Conservation (phyloP, 53 echinoderm and acorn worm species). For the Luidia sarsii region DNA sequence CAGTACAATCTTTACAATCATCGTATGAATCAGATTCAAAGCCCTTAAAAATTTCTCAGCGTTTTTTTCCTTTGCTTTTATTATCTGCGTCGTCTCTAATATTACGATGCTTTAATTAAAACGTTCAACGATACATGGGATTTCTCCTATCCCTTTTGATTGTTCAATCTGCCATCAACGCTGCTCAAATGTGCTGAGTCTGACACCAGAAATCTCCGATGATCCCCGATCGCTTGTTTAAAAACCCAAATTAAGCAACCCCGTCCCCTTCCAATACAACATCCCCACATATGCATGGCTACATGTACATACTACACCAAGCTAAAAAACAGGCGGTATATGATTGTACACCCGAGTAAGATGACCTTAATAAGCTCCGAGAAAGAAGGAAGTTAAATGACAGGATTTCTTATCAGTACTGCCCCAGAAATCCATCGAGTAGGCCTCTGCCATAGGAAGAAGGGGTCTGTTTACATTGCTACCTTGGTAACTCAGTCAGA, state of each 20-base stretch:
- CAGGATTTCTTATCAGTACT: slow-evolving; percentile 34
- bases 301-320: slow-evolving; percentile 20
- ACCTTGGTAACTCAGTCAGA: background rate
- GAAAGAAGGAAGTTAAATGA: slow-evolving; percentile 10
- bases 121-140: no score
- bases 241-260: no score
- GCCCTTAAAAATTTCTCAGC: background rate
- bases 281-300: no score
- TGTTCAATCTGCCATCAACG: background rate
- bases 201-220: no score
- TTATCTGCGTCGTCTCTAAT: no score
- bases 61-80: background rate
- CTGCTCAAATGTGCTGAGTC: background rate
- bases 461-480: no score
- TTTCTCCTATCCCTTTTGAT: no score
- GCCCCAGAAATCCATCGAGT: no score
- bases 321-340: background rate
- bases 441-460: no score
- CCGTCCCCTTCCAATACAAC: background rate
- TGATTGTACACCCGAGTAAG: slow-evolving; percentile 1
- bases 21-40: slow-evolving; percentile 7
- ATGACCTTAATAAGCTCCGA: background rate
- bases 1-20: slow-evolving; percentile 45
- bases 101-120: no score
- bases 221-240: no score